A percentile compares a stretch with the other conserved stretches of the same genome.
These are phyloP conservation scores for Thymallus thymallus DNA, from an alignment of 2,113 vertebrate genomes.

Conservation along the genomic window DNA sequence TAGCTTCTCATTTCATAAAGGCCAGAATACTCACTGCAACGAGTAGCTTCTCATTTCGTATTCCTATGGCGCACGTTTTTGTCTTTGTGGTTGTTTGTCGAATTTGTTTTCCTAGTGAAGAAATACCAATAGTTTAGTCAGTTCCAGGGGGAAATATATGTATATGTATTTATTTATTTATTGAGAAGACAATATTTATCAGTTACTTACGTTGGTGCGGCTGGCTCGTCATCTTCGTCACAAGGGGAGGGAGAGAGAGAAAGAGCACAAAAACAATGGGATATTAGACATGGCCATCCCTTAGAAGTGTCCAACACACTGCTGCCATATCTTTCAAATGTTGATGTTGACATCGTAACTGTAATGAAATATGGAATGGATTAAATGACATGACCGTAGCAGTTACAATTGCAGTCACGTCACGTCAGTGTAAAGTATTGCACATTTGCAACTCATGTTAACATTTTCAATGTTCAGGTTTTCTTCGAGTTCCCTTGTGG, in stretches of 20 bases:
- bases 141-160: too few species aligned
- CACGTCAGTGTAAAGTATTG: background rate
- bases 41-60: constrained; percentile 82
- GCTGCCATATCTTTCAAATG: background rate
- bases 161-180: too few species aligned
- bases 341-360: background rate
- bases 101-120: constrained; percentile 92
- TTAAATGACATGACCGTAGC: background rate
- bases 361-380: background rate
- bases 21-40: constrained; percentile 54
- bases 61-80: constrained; percentile 99
- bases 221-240: constrained; percentile 92
- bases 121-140: constrained; percentile 5
- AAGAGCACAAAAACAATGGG: constrained; percentile 57
- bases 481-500: background rate
- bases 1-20: too few species aligned
- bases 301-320: background rate
- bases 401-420: background rate
- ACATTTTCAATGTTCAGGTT: background rate
- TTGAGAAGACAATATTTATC: too few species aligned
- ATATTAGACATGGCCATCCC: constrained; percentile 15
- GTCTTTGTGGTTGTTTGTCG: constrained; percentile 99
- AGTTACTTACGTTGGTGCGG: constrained; percentile 88
- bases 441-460: background rate
- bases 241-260: constrained; percentile 23